Evolutionary conservation across 1,140 invertebrate species (phyloP), one percentile per base, ranked within the genome.

Genomic region (Halictus rubicundus): DNA sequence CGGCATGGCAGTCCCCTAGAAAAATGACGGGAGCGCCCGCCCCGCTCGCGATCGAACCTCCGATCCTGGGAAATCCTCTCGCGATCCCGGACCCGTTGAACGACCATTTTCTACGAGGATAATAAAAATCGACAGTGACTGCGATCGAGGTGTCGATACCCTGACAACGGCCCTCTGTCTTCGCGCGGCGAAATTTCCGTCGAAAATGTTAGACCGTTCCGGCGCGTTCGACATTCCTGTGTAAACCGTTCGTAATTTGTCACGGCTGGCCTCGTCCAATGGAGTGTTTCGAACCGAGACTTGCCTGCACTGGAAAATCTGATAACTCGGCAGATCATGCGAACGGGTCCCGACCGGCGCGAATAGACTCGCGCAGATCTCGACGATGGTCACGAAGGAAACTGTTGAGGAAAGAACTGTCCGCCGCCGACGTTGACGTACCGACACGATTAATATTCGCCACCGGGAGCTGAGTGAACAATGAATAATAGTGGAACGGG

Each of bases 1-100:
- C 68, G 37, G 60, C n/a, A n/a, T n/a, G n/a, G n/a, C 54, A 54
- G 57, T 39, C 69, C 76, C 57, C 68, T 49, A 64, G 77, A 84
- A 84, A 85, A 85, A 85, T 85, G 81, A 83, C 78, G 70, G 66
- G 64, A 70, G 76, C 39, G 68, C 27, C 57, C 63, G 57, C 16
- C 1, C 57, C 71, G 60, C 32, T 32, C 32, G 32, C 32, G 32
- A 83, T 80, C 81, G 81, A 80, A 70, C 77, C 10, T 65, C 37
- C 65, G 81, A 65, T 61, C 59, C 59, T 32, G 25, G 63, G 54
- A 57, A n/a, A 57, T 57, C 54, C 54, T 57, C 49, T 21, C 49
- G 49, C 49, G 49, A 54, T 54, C 75, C 32, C 63, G 65, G 9
- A 46, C 10, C 42, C 42, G 10, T 64, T 63, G 64, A 69, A n/a